Evolutionary conservation across 2,888 invertebrate genomes (phyloP).

Genomic region (Coelogynopora nodosa): DNA sequence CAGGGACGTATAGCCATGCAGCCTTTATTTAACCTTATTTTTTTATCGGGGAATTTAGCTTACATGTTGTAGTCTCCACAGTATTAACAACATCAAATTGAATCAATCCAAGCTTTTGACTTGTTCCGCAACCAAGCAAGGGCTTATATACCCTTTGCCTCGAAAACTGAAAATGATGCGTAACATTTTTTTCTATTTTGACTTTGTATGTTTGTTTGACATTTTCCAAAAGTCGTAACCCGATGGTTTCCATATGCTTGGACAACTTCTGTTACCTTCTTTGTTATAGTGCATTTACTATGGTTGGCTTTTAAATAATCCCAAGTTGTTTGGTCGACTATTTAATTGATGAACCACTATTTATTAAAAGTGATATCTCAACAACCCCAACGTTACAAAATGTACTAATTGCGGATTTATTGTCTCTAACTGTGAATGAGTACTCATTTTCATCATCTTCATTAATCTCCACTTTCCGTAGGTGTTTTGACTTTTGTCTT

Average conservation of each 20-base stretch:
- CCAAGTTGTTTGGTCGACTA: neutral
- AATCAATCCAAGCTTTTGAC: conserved; percentile 24
- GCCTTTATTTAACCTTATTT: no score
- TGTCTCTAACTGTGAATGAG: neutral
- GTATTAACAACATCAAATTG: conserved; percentile 20
- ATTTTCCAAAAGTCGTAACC: neutral
- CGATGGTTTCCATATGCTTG: neutral
- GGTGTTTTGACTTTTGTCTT: neutral
- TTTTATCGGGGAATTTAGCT: no score
- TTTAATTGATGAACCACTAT: neutral
- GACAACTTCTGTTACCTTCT: neutral
- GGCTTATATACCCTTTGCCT: conserved; percentile 1
- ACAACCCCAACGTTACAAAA: neutral
- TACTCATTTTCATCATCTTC: neutral
- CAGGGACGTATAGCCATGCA: no score
- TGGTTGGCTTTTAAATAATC: neutral
- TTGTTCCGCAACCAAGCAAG: neutral
- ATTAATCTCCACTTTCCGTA: neutral
- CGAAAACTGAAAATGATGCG: neutral
- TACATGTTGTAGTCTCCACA: conserved; percentile 10
- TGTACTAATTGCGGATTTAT: neutral
- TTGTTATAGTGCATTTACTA: neutral
- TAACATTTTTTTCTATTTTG: neutral
- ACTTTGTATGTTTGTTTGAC: neutral
- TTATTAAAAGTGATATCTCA: neutral